Base-by-base conservation (phyloP, 2,113 vertebrate species). In the Phaetusa simplex region DNA sequence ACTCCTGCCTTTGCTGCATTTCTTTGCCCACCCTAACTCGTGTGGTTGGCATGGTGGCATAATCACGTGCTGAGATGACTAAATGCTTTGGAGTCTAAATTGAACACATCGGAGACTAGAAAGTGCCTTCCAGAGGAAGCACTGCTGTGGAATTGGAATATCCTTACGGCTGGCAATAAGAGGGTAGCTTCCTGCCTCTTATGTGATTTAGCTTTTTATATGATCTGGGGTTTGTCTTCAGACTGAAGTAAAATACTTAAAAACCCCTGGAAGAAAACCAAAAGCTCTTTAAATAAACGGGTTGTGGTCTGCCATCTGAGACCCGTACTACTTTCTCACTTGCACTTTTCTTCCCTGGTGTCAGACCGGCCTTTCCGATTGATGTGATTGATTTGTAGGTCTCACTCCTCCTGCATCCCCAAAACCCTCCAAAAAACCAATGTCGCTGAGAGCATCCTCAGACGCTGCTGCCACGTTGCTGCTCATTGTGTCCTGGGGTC, bases 41-140 rank as follows among this genome's bases (percentile, higher is more conserved):
- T 72, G 70, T 62, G 94, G 50, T 84, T 95, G 94, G 90, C 90
- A n/a, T 8, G 80, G 92, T 95, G 95, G 95, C 90, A 72, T 14
- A 17, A 18, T 82, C 88, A 91, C 82, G 50, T 77, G 58, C 88
- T 15, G 91, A 66, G 83, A 86, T 97, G 96, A 95, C 81, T 90
- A 87, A 96, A 95, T 73, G 86, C 94, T 96, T 52, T 77, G 71
- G 88, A 91, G 89, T 83, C 62, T 82, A 42, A 82, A 74, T 11
- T 62, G 74, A 93, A 95, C 77, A 8, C 62, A 36, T 23, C 5
- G n/a, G 85, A 84, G 92, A 66, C 73, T 77, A 86, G 78, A 8
- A 89, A 73, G 59, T 1, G 18, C 93, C 84, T 85, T 93, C 77
- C 91, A 89, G 86, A 85, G 93, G 82, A 86, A 94, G 86, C 78